Evolutionary conservation across 1,140 invertebrate genomes (phyloP), one percentile per base, ranked within the genome.

Genomic region (Samia ricini): DNA sequence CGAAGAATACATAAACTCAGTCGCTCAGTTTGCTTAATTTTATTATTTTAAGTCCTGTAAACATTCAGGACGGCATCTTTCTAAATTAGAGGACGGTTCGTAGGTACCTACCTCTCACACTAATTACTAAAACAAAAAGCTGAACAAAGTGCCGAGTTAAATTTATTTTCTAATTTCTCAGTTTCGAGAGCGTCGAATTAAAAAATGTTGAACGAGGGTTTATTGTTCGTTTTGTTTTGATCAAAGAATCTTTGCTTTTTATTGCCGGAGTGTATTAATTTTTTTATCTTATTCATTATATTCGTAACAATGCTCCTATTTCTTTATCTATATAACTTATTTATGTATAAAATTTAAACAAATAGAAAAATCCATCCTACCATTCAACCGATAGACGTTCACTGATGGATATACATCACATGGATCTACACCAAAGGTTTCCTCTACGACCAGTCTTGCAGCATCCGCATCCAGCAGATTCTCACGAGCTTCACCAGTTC

Each of bases 71-170:
- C 33, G 33, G 33, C 33, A 42, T 42, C 33, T 42, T 42, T 15
- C 33, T 42, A 42, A 42, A 42, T 42, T 42, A 42, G 33, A 42
- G 33, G 33, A 42, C 33, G 33, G 33, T 15, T 15, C 33, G 33
- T 42, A 42, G 33, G 33, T 42, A 42, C 60, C 62, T 42, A 42
- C 60, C 62, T 78, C 77, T 79, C 73, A 76, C 70, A 77, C 74
- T 88, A 88, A 88, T 88, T 87, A 88, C 81, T 82, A 82, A 88
- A 88, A 85, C 79, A 82, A 85, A 79, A 82, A 72, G 66, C 72
- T 63, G 77, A 74, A 42, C 33, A 42, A 82, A 79, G 82, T 62
- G 62, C 55, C 42, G 72, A 72, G 72, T 77, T 36, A 71, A 87
- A 85, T 87, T 85, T 84, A 81, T 86, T 86, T 77, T 77, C 74